Base-by-base conservation (phyloP, 2,888 invertebrate species). In the Theretra japonica region DNA sequence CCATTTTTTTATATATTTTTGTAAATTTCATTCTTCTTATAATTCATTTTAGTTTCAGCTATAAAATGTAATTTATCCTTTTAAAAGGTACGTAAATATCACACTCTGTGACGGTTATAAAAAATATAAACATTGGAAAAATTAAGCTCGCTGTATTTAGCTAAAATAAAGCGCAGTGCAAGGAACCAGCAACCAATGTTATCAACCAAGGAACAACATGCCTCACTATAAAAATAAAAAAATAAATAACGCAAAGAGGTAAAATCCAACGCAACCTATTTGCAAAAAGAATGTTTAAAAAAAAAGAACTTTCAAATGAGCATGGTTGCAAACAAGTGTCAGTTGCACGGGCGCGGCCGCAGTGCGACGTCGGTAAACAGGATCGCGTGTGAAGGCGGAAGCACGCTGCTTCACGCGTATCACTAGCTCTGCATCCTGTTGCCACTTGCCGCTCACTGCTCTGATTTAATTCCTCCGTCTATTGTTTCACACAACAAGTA, bases 381-480 rank as follows among this genome's bases (percentile, higher is more conserved):
- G 74, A 77, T 79, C 74, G 81, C 80, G 82, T 88, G 86, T 83
- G 85, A 88, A 85, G 81, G 88, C 85, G 89, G 89, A 89, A 87
- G 77, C 80, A 70, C 33, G 73, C 68, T 75, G 80, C 79, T 81
- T 82, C 83, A 81, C 83, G 78, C 79, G 72, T 53, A 62, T 48
- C 65, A 65, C 48, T 65, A 17, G 48, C 15, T 23, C 17, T 21
- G 48, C 65, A 65, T 65, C 65, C 65, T 65, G 62, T 21, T 21
- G 58, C 15, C 58, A 25, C 62, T n/a, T 30, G 33, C 62, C 33
- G 60, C 60, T 33, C 19, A 30, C 30, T 65, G 65, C 23, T 21
- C 48, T 48, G 65, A 23, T 65, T 65, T 65, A 41, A 65, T 65
- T 65, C 65, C 41, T 65, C 23, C 30, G n/a, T n/a, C 60, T 60